Evolutionary conservation across 2,797 vertebrate genomes (phyloP).

Genomic region (Psittacula derbiana): DNA sequence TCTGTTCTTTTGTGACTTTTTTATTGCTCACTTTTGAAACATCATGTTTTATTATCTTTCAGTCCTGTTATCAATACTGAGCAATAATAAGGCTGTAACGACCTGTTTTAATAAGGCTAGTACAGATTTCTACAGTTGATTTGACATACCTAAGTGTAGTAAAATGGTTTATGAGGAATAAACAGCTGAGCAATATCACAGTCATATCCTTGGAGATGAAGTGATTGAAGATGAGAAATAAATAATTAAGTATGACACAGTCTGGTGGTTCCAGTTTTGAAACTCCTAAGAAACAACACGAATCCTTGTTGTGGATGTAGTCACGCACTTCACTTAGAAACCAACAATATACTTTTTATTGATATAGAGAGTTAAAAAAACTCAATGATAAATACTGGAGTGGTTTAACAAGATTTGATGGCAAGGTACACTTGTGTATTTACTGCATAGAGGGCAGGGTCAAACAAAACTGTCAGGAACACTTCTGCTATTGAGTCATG

Average conservation of each 20-base stretch:
- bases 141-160: conserved; percentile 50
- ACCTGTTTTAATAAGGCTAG: conserved; percentile 65
- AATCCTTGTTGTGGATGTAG: neutral
- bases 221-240: conserved; percentile 38
- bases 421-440: neutral
- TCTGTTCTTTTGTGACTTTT: conserved; percentile 62
- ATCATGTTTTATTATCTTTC: conserved; percentile 63
- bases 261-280: neutral
- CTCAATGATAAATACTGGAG: neutral
- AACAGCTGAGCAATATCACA: conserved; percentile 30
- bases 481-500: neutral
- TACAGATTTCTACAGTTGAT: conserved; percentile 40
- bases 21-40: conserved; percentile 67
- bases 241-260: conserved; percentile 41
- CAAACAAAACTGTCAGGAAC: neutral
- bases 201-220: conserved; percentile 39
- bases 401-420: neutral
- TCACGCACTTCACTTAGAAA: neutral
- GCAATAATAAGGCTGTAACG: conserved; percentile 50
- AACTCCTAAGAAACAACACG: neutral
- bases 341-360: rapidly evolving
- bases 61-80: conserved; percentile 63
- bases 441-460: neutral
- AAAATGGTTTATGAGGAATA: conserved; percentile 59
- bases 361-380: neutral